These are phyloP conservation scores for Boulengeromyrus knoepffleri DNA, from an alignment of 2,113 vertebrate genomes.

Conservation along the genomic window DNA sequence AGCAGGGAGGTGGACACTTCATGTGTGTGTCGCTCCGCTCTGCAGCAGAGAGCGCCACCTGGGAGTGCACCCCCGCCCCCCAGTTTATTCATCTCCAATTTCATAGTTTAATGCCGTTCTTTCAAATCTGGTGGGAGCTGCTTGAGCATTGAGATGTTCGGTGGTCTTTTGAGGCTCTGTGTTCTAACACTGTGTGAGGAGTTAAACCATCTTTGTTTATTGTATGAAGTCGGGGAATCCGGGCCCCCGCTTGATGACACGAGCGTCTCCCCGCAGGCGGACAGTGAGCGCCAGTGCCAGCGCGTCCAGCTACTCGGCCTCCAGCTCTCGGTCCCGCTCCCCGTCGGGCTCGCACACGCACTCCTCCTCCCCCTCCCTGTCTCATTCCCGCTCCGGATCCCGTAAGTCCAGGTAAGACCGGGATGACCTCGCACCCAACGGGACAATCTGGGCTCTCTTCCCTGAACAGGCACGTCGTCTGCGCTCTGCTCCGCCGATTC, in stretches of 20 bases:
- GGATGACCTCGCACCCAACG: background rate
- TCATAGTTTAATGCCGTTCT: background rate
- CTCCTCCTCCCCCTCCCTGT: slow-evolving; percentile 70
- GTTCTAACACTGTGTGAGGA: background rate
- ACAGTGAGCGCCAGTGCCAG: slow-evolving; percentile 80
- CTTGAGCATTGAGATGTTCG: background rate
- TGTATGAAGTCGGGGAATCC: background rate
- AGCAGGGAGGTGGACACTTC: background rate
- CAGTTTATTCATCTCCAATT: background rate
- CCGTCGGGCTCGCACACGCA: slow-evolving; percentile 49
- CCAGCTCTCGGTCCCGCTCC: slow-evolving; percentile 82
- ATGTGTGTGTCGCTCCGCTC: background rate
- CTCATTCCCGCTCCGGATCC: slow-evolving; percentile 70
- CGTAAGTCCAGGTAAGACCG: slow-evolving; percentile 72
- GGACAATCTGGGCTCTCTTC: background rate
- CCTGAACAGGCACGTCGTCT: no score
- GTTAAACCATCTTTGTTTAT: background rate
- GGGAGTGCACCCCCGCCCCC: background rate
- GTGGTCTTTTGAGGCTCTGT: background rate
- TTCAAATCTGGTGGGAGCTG: background rate
- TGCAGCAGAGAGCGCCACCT: no score
- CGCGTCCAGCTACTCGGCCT: slow-evolving; percentile 85
- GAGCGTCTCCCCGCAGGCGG: slow-evolving; percentile 53
- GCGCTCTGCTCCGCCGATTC: background rate
- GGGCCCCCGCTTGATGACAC: background rate